Evolutionary conservation across 2,113 vertebrate genomes (phyloP).

Genomic region (Setophaga kirtlandii): DNA sequence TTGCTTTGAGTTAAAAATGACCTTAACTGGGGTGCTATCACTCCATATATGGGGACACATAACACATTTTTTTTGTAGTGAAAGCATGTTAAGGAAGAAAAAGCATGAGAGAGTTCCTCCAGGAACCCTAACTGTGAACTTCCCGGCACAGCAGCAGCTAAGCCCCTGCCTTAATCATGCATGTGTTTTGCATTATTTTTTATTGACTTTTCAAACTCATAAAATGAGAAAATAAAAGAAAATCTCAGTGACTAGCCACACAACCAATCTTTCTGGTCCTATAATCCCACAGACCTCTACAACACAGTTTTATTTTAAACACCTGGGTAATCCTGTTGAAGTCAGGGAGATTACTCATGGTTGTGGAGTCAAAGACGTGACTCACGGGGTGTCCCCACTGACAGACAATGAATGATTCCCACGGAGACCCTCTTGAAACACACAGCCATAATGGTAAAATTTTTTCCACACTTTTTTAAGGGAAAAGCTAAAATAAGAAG

Average conservation of each 20-base stretch:
- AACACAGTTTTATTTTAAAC: constrained; percentile 40
- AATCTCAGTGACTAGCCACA: constrained; percentile 29
- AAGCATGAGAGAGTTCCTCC: neutral
- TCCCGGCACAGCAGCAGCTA: constrained; percentile 2
- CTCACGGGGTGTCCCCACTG: neutral
- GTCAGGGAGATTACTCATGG: neutral
- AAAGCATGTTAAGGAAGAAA: neutral
- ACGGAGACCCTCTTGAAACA: neutral
- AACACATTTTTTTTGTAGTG: neutral
- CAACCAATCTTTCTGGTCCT: neutral
- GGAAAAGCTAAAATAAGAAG: constrained; percentile 10
- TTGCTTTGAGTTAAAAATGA: neutral
- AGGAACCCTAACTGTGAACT: constrained; percentile 16
- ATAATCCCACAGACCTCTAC: constrained; percentile 15
- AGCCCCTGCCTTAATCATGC: constrained; percentile 18
- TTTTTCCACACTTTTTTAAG: neutral
- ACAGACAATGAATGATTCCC: neutral
- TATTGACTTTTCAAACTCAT: constrained; percentile 56
- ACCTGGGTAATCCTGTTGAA: constrained; percentile 36
- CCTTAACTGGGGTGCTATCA: neutral
- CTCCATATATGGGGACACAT: neutral
- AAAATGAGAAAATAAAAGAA: constrained; percentile 61
- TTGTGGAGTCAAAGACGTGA: neutral
- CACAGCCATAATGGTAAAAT: neutral
- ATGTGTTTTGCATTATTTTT: constrained; percentile 59